Evolutionary conservation across 2,797 vertebrate species (phyloP).

Genomic region (Numenius phaeopus): DNA sequence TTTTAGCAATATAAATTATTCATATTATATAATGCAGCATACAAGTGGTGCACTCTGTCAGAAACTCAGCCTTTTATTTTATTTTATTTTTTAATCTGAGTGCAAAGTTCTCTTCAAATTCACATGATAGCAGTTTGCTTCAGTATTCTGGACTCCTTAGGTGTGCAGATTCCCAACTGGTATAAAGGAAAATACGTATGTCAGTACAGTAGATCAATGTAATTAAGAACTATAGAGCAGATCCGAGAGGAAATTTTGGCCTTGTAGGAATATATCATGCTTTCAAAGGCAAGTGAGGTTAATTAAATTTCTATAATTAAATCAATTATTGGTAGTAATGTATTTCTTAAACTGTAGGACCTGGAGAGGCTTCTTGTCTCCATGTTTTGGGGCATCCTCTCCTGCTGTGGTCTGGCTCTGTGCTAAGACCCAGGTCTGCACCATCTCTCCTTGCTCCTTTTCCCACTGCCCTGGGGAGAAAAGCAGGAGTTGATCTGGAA

Average conservation of each 20-base stretch:
- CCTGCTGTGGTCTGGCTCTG: not conserved
- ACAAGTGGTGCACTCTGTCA: slow-evolving; percentile 63
- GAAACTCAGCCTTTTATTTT: slow-evolving; percentile 13
- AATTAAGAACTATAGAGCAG: slow-evolving; percentile 14
- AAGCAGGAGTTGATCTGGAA: not conserved
- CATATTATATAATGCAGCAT: slow-evolving; percentile 69
- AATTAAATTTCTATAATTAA: slow-evolving; percentile 33
- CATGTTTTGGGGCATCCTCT: not conserved
- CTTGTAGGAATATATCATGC: not conserved
- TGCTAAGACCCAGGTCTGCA: not conserved
- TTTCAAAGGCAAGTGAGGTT: not conserved
- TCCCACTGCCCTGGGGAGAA: not conserved
- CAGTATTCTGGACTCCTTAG: not conserved
- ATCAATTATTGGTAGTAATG: not conserved
- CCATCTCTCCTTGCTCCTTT: not conserved
- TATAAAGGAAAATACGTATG: not conserved
- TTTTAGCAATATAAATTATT: slow-evolving; percentile 78
- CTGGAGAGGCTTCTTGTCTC: not conserved
- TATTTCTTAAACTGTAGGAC: not conserved
- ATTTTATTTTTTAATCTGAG: not conserved
- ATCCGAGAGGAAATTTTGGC: slow-evolving; percentile 1
- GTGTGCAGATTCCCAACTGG: not conserved
- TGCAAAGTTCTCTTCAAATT: slow-evolving; percentile 29
- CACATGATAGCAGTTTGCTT: not conserved
- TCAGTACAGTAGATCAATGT: not conserved